Evolutionary conservation across 2,113 vertebrate species (phyloP).

Genomic region (Myanophis thanlyinensis): DNA sequence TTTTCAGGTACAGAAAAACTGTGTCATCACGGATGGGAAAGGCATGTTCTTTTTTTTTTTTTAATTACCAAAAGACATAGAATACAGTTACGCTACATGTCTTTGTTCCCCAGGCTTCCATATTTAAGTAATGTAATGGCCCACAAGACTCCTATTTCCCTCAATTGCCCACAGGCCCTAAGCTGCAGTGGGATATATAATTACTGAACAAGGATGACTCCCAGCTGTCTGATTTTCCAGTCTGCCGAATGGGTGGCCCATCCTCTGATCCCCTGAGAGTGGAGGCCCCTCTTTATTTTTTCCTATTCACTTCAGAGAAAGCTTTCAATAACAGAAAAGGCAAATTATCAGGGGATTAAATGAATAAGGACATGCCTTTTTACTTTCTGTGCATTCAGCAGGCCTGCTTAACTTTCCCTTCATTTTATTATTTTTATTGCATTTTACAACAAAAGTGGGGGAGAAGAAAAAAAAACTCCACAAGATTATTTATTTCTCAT

Average conservation of each 20-base stretch:
- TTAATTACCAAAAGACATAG: background rate
- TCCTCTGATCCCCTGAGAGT: background rate
- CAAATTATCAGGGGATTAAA: background rate
- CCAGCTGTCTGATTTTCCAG: background rate
- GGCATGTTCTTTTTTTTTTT: background rate
- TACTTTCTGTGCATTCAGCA: background rate
- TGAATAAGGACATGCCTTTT: background rate
- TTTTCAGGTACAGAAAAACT: background rate
- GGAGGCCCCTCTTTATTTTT: background rate
- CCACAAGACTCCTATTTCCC: background rate
- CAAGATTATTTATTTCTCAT: background rate
- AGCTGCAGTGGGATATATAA: background rate
- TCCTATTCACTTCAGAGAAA: background rate
- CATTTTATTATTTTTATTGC: background rate
- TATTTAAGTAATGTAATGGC: background rate
- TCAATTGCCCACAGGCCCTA: background rate
- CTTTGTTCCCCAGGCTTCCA: background rate
- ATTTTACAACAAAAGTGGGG: background rate
- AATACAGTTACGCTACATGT: background rate
- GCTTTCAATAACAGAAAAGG: background rate
- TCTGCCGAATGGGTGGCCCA: background rate
- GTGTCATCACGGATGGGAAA: background rate
- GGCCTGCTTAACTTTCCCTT: background rate
- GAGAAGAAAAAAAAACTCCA: background rate
- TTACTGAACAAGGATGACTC: background rate